Evolutionary conservation across 2,888 invertebrate genomes (phyloP), one percentile per base, ranked within the genome.

Genomic region (Noctua pronuba): DNA sequence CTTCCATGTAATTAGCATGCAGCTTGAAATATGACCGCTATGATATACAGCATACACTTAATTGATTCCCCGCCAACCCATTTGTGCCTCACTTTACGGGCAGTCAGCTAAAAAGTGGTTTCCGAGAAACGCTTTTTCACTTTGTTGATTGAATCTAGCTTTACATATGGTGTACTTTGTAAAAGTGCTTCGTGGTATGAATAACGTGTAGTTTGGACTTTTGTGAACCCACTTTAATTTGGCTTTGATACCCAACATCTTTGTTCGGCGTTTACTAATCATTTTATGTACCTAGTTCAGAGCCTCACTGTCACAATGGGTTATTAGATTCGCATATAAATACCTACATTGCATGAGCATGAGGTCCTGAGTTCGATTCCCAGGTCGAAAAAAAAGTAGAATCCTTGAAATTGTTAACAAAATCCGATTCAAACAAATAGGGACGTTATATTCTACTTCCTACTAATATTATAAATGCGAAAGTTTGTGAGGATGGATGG

Each of bases 51-150:
- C 77, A n/a, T 52, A 74, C 44, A 67, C 64, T 70, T 84, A 88
- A 88, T 88, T 86, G 84, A 85, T 87, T 80, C 71, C n/a, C 55
- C 49, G 46, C 67, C 67, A 75, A 83, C 41, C 60, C 52, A 69
- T 75, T 79, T 55, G 60, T 52, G 13, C 55, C 46, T 35, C 31
- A 68, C 38, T 75, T 76, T 60, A 68, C 62, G 76, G 58, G 41
- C 24, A 52, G 52, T 67, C 41, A 24, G 68, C 28, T 44, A 52
- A 66, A 78, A 38, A 60, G 6, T 64, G 0, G 60, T 18, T 82
- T 72, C 58, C 49, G 8, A 41, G 83, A 82, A 71, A 31, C 31
- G 18, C 4, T 58, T 71, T 65, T 72, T n/a, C 21, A 72, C 64
- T 58, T 49, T 58, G 41, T 24, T 52, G 28, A 66, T 66, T 35